These are phyloP conservation scores for Sparidentex hasta DNA, from an alignment of 2,797 vertebrate genomes.

Conservation along the genomic window DNA sequence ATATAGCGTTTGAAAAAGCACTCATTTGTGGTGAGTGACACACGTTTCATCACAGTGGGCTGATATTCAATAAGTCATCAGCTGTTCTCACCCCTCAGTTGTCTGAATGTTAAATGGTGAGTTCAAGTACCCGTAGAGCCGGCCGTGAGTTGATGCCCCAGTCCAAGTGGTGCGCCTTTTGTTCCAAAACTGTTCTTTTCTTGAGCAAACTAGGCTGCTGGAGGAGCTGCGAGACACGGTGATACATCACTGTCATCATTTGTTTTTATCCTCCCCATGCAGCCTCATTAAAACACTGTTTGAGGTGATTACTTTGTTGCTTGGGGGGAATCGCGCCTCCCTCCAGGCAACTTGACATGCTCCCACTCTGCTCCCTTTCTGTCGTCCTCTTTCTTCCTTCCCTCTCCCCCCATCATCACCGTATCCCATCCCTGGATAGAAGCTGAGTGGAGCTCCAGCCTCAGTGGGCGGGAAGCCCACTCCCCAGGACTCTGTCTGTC, in stretches of 20 bases:
- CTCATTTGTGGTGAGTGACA: slow-evolving; percentile 47
- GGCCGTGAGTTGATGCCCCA: slow-evolving; percentile 29
- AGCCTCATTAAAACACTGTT: slow-evolving; percentile 79
- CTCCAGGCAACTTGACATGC: slow-evolving; percentile 71
- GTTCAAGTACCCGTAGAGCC: slow-evolving; percentile 28
- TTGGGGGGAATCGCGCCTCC: slow-evolving; percentile 63
- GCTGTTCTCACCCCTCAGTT: slow-evolving; percentile 7
- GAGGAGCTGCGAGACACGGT: slow-evolving; percentile 48
- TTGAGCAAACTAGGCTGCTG: slow-evolving; percentile 39
- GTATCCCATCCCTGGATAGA: slow-evolving; percentile 36
- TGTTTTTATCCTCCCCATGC: slow-evolving; percentile 71
- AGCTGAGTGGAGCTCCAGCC: slow-evolving; percentile 33
- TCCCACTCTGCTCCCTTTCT: slow-evolving; percentile 60
- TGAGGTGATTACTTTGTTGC: slow-evolving; percentile 78
- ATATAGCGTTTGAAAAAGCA: background rate
- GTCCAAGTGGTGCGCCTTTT: slow-evolving; percentile 45
- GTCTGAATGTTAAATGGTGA: slow-evolving; percentile 32
- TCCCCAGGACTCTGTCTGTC: slow-evolving; percentile 71
- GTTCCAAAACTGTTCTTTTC: slow-evolving; percentile 56
- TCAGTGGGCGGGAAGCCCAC: slow-evolving; percentile 59
- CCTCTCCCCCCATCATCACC: slow-evolving; percentile 31
- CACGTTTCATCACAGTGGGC: slow-evolving; percentile 43
- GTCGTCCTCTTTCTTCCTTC: slow-evolving; percentile 37
- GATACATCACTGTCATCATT: slow-evolving; percentile 81
- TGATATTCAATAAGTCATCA: slow-evolving; percentile 14